phyloP scores from a whole-genome alignment of 37 sponge, comb jelly and placozoan species.

The Eunapius fragilis region DNA sequence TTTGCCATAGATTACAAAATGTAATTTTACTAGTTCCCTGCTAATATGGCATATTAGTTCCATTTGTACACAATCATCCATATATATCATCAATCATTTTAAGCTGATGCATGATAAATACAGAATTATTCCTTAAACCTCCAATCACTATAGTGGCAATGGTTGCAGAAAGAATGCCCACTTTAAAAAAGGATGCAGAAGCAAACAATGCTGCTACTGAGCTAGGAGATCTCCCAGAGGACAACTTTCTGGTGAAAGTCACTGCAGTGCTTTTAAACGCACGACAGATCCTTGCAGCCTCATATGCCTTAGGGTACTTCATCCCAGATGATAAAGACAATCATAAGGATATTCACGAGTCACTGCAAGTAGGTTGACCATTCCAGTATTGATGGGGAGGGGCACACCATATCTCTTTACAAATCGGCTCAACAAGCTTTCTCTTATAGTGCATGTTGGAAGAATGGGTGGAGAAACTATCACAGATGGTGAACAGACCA shows the following conservation, averaged over 20 bases:
- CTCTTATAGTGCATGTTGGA: conserved; percentile 75
- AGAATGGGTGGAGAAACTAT: conserved; percentile 66
- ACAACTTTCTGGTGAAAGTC: conserved; percentile 62
- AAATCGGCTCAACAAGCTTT: too few relatives aligned
- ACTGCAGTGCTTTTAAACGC: conserved; percentile 52
- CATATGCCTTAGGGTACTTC: conserved; percentile 73
- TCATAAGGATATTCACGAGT: conserved; percentile 31
- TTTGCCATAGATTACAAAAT: too few relatives aligned
- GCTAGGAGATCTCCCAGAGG: neutral
- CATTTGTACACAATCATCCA: too few relatives aligned
- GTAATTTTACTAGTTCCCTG: too few relatives aligned
- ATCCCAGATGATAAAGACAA: conserved; percentile 27
- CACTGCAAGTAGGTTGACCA: conserved; percentile 39
- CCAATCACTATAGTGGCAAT: neutral
- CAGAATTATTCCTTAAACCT: neutral
- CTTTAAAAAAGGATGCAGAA: neutral
- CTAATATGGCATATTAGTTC: too few relatives aligned
- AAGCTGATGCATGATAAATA: too few relatives aligned
- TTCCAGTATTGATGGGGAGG: too few relatives aligned
- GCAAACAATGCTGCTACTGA: neutral
- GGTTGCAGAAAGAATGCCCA: neutral
- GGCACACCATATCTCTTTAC: too few relatives aligned
- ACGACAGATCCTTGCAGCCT: conserved; percentile 57
- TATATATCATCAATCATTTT: too few relatives aligned
- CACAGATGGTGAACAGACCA: conserved; percentile 72